These are phyloP conservation scores for Malurus leucopterus DNA, from an alignment of 2,797 vertebrate species.

Conservation along the genomic window DNA sequence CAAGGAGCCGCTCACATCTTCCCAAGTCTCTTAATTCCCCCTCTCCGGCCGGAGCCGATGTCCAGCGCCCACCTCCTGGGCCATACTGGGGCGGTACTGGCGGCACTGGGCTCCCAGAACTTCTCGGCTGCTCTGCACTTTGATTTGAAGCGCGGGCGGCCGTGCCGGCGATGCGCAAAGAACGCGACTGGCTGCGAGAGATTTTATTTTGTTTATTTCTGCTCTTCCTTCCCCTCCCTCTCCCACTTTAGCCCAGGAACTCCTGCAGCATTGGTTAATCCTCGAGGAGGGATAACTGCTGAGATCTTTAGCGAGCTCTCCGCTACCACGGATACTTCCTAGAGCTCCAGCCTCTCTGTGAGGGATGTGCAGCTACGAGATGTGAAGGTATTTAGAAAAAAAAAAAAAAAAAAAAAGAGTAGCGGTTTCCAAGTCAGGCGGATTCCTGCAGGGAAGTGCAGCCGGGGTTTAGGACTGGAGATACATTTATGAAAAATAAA, in stretches of 20 bases:
- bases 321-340: not conserved
- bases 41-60: not conserved
- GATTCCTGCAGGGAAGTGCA: not conserved
- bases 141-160: not conserved
- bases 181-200: not conserved
- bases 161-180: not conserved
- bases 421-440: not conserved
- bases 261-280: not conserved
- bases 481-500: not conserved
- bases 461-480: not conserved
- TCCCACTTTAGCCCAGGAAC: not conserved
- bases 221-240: not conserved
- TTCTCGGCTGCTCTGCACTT: not conserved
- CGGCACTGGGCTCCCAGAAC: not conserved
- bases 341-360: not conserved
- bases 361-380: not conserved
- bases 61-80: not conserved
- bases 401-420: not conserved
- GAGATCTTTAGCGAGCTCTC: not conserved
- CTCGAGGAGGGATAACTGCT: not conserved
- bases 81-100: accelerated
- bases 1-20: not conserved
- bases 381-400: not conserved
- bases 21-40: accelerated
- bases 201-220: not conserved